Evolutionary conservation across 1,140 invertebrate species (phyloP).

Genomic region (Tribolium castaneum): DNA sequence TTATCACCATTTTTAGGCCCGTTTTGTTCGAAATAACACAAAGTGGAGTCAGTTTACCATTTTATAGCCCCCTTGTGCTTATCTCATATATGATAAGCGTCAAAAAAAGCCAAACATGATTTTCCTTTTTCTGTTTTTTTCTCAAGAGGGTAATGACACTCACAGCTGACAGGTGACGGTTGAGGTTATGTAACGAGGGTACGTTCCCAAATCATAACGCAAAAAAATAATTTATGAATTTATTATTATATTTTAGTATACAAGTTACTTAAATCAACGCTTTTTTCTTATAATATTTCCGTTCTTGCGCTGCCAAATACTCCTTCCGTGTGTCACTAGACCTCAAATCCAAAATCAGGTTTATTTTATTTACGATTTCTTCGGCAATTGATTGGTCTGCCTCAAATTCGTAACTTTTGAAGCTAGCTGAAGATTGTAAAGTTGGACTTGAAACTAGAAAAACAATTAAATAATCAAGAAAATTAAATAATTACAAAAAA

Average conservation of each 20-base stretch:
- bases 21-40: not conserved
- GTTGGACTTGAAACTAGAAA: constrained; percentile 63
- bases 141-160: not conserved
- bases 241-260: too few species aligned
- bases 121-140: not conserved
- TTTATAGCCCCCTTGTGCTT: not conserved
- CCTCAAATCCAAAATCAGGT: constrained; percentile 85
- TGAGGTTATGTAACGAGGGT: not conserved
- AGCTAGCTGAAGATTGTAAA: constrained; percentile 69
- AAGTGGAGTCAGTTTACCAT: not conserved
- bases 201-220: not conserved
- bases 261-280: constrained; percentile 61
- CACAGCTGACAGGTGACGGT: not conserved
- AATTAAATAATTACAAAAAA: too few species aligned
- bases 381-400: constrained; percentile 78
- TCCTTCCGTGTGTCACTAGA: constrained; percentile 83
- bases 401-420: constrained; percentile 91
- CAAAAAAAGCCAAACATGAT: not conserved
- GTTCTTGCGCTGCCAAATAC: constrained; percentile 73
- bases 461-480: constrained; percentile 17
- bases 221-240: not conserved
- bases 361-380: constrained; percentile 89
- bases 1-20: constrained; percentile 11
- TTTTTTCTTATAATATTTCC: constrained; percentile 70
- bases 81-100: not conserved